These are phyloP conservation scores for Hybognathus amarus DNA, from an alignment of 2,797 vertebrate genomes.

Conservation along the genomic window DNA sequence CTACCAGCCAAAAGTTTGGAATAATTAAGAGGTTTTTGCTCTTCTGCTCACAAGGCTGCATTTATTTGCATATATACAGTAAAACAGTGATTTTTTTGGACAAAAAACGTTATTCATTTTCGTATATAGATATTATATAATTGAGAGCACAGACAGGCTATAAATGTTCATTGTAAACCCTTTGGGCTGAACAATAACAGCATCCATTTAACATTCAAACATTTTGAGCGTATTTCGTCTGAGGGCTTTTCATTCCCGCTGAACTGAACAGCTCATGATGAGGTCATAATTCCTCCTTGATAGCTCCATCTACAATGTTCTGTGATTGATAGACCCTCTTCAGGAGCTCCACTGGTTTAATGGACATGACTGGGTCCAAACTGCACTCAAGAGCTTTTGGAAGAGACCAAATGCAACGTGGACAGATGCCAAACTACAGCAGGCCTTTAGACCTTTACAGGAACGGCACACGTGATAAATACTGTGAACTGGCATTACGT, in stretches of 20 bases:
- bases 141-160: background rate
- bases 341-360: slow-evolving; percentile 49
- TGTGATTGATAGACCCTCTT: slow-evolving; percentile 50
- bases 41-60: background rate
- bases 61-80: background rate
- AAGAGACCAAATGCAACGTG: slow-evolving; percentile 38
- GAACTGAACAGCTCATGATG: slow-evolving; percentile 1
- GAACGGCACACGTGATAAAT: slow-evolving; percentile 1
- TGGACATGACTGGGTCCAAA: slow-evolving; percentile 51
- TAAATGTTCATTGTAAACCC: slow-evolving; percentile 12
- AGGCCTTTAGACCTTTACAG: slow-evolving; percentile 9
- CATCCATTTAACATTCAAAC: slow-evolving; percentile 9
- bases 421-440: slow-evolving; percentile 28
- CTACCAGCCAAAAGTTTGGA: too few relatives aligned
- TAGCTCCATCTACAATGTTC: slow-evolving; percentile 21
- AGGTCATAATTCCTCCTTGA: slow-evolving; percentile 40
- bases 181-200: slow-evolving; percentile 1
- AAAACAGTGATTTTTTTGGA: background rate
- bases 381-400: slow-evolving; percentile 50
- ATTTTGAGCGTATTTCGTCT: slow-evolving; percentile 17
- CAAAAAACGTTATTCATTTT: background rate
- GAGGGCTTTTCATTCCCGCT: slow-evolving; percentile 17
- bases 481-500: background rate
- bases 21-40: too few relatives aligned
- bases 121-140: background rate